Percentiles rank a stretch among this genome's conserved stretches.
These are phyloP conservation scores for Leucophenga varia DNA, from an alignment of 1,140 invertebrate genomes.

Conservation along the genomic window DNA sequence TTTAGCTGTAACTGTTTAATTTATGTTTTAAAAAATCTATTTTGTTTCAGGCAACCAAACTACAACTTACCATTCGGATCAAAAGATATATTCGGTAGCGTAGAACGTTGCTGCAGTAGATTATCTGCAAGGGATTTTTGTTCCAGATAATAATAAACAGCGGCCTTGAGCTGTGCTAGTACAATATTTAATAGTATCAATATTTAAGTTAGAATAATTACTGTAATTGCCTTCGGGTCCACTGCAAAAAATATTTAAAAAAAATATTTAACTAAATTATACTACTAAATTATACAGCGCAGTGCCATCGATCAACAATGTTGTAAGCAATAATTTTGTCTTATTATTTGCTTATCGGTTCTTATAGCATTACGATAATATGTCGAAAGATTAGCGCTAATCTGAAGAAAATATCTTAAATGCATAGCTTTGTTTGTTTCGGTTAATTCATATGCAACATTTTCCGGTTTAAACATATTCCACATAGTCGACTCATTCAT, in stretches of 20 bases:
- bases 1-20: no score
- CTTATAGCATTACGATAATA: constrained; percentile 66
- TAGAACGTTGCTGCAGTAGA: constrained; percentile 35
- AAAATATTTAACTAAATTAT: constrained; percentile 28
- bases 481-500: constrained; percentile 50
- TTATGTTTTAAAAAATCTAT: no score
- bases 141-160: constrained; percentile 61
- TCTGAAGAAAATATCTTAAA: constrained; percentile 59
- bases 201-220: background rate
- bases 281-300: constrained; percentile 14
- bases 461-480: constrained; percentile 26
- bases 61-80: constrained; percentile 32
- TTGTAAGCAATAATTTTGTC: constrained; percentile 56
- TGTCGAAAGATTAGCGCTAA: constrained; percentile 68
- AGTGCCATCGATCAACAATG: constrained; percentile 32
- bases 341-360: constrained; percentile 60
- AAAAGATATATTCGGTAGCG: constrained; percentile 41
- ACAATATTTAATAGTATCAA: background rate
- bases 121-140: constrained; percentile 56
- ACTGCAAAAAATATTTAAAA: constrained; percentile 57
- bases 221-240: constrained; percentile 8
- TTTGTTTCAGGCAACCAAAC: no score
- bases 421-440: constrained; percentile 21
- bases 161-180: constrained; percentile 57
- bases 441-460: constrained; percentile 6